Evolutionary conservation across 30 jellyfish, hydroid and myxozoan species (phyloP), one percentile per base, ranked within the genome.

Genomic region (Aurelia sp.): DNA sequence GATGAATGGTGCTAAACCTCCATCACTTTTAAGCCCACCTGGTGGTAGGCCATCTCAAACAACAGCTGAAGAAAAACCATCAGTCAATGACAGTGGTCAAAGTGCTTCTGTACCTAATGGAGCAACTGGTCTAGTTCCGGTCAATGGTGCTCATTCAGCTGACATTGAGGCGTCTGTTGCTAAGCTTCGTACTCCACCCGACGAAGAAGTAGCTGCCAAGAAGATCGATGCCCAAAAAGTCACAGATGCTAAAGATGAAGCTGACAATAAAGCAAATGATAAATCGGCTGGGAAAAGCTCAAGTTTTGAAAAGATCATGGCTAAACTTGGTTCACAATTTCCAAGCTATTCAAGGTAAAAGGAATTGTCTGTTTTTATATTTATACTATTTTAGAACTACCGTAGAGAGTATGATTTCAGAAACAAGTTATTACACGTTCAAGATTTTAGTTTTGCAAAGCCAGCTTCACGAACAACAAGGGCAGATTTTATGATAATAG

Each of bases 281-380:
- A 81, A 52, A 53, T 66, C 66, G 17, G 31, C 71, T 7, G 73
- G 79, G 58, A 81, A 81, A 73, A 75, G 90, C 13, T 48, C 76
- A 72, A 89, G 73, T 62, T 84, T 72, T 40, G 93, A 84, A 23
- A 71, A 74, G 68, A 82, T 89, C 47, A 84, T 89, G 74, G 62
- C 48, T 67, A 73, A 65, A 70, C 90, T 89, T 27, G 76, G 88
- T 51, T 20, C 82, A 2, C 64, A 66, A 52, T 89, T 80, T 66
- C 97, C 92, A 15, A 70, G 60, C 35, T 60, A 47, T 30, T 18
- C 86, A 52, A 89, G 93, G 97, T 89, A 17, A 47, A 74, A 44
- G 55, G 55, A 44, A 44, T 7, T 44, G 55, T 44, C 0, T 44
- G 15, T 44, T 7, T 5, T 44, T 10, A 13, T 5, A 10, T 44